Percentiles rank a stretch among this genome's conserved stretches.
Evolutionary conservation across 2,888 invertebrate genomes (phyloP).

Genomic region (Eretmocerus hayati): DNA sequence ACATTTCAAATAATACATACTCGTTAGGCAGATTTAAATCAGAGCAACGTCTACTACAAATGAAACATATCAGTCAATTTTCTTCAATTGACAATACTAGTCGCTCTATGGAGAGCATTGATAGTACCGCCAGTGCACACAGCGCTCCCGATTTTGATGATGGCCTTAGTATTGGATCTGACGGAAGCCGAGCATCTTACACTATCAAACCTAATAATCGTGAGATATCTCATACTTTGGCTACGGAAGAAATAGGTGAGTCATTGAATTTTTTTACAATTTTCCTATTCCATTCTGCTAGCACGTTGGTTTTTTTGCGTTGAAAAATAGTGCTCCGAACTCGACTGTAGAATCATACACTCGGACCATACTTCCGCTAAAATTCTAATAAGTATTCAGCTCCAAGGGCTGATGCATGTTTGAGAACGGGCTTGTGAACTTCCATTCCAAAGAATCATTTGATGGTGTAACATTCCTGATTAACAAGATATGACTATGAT

Average conservation of each 20-base stretch:
- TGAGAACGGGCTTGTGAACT: too few species aligned
- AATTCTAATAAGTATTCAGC: too few species aligned
- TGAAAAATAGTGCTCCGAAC: too few species aligned
- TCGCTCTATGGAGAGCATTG: slow-evolving; percentile 43
- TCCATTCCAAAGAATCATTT: too few species aligned
- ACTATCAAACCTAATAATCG: slow-evolving; percentile 32
- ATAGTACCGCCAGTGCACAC: slow-evolving; percentile 40
- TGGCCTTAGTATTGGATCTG: slow-evolving; percentile 39
- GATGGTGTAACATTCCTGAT: too few species aligned
- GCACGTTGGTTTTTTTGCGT: background rate
- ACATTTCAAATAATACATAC: slow-evolving; percentile 28
- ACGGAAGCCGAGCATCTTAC: slow-evolving; percentile 37
- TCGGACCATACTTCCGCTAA: too few species aligned
- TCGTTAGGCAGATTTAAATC: slow-evolving; percentile 35
- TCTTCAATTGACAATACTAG: slow-evolving; percentile 27
- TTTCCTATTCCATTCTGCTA: background rate
- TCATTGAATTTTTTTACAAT: background rate
- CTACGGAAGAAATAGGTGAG: background rate
- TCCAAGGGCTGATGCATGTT: too few species aligned
- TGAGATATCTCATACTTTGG: slow-evolving; percentile 32
- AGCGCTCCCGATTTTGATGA: slow-evolving; percentile 44
- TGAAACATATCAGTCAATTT: slow-evolving; percentile 30
- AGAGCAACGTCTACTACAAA: slow-evolving; percentile 34
- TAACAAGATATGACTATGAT: too few species aligned
- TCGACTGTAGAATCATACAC: too few species aligned